phyloP scores from a whole-genome alignment of 2,797 vertebrate genomes.

The Rhinogobio ventralis region DNA sequence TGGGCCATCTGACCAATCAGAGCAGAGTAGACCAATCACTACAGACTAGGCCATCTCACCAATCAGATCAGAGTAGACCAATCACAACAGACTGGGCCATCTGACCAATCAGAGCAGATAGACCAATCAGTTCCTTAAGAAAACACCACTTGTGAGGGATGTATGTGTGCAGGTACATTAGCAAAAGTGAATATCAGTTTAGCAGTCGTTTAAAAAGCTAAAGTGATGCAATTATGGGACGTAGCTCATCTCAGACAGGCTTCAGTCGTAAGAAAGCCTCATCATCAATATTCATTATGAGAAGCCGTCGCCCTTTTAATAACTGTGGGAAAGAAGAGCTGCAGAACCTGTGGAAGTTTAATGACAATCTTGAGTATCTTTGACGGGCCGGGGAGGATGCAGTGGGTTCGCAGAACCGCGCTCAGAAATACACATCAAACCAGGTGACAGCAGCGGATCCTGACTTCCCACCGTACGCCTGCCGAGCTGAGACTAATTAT shows the following conservation, averaged over 20 bases:
- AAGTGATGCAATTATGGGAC: background rate
- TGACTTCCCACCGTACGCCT: background rate
- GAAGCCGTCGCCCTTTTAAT: slow-evolving; percentile 39
- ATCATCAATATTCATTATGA: slow-evolving; percentile 57
- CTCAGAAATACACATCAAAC: slow-evolving; percentile 14
- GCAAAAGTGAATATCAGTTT: background rate
- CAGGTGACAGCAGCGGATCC: background rate
- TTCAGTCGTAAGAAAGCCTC: slow-evolving; percentile 34
- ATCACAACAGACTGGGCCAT: too few species aligned
- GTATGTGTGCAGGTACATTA: background rate
- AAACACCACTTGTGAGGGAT: background rate
- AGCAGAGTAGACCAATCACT: too few species aligned
- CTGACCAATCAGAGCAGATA: background rate
- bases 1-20: too few species aligned
- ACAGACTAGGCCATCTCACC: too few species aligned
- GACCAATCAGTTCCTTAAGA: background rate
- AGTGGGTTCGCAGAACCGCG: background rate
- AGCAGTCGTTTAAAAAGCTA: background rate
- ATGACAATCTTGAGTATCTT: slow-evolving; percentile 41
- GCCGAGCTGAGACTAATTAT: slow-evolving; percentile 23
- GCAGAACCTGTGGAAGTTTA: slow-evolving; percentile 28
- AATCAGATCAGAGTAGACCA: too few species aligned
- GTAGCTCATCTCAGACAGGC: slow-evolving; percentile 15
- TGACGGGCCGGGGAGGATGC: slow-evolving; percentile 41
- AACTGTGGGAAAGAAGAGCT: slow-evolving; percentile 30